These are phyloP conservation scores for Bryconaethiops microstoma DNA, from an alignment of 2,797 vertebrate genomes.

Conservation along the genomic window DNA sequence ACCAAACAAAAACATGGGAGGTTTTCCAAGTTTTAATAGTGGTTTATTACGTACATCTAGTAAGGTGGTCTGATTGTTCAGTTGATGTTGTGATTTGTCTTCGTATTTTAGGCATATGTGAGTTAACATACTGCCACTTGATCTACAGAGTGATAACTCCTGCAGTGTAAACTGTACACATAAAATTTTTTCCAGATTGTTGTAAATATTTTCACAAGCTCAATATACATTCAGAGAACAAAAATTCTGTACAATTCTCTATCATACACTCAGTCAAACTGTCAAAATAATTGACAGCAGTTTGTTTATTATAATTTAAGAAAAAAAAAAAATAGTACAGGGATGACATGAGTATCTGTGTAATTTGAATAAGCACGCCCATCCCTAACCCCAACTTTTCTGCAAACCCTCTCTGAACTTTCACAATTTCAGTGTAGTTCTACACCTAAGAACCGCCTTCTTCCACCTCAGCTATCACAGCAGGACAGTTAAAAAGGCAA, in stretches of 20 bases:
- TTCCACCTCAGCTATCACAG: constrained; percentile 22
- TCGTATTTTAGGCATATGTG: background rate
- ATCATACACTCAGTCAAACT: background rate
- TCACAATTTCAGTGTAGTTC: constrained; percentile 10
- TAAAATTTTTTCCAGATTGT: no score
- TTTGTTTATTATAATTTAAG: background rate
- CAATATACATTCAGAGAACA: no score
- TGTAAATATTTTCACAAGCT: no score
- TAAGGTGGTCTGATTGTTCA: background rate
- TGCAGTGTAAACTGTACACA: no score
- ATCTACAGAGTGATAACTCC: no score
- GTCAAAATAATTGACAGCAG: background rate
- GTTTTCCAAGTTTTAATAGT: background rate
- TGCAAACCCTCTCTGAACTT: constrained; percentile 3
- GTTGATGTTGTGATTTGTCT: background rate
- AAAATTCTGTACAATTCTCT: no score
- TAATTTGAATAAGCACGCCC: background rate
- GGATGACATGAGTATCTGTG: background rate
- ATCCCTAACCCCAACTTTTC: background rate
- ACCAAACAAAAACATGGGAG: background rate
- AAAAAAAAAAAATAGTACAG: background rate
- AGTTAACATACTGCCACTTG: background rate
- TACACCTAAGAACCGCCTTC: background rate
- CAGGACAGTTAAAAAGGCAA: constrained; percentile 7
- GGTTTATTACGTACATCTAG: background rate